A percentile compares a stretch with the other conserved stretches of the same genome.
These are phyloP conservation scores for Scaptomyza caliginosa DNA, from an alignment of 2,888 invertebrate species.

Conservation along the genomic window DNA sequence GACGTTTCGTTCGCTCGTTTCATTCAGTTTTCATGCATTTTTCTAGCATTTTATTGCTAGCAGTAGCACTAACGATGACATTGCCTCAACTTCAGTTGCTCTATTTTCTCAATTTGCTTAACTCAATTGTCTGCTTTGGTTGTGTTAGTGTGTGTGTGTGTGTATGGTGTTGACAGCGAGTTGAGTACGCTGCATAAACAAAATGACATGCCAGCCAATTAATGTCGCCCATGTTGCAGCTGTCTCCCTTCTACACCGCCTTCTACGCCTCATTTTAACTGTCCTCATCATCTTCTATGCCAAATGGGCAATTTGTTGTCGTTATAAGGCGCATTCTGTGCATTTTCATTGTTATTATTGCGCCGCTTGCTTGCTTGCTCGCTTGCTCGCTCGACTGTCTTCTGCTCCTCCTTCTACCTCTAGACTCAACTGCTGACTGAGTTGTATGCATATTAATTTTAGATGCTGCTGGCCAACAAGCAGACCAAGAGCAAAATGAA, in stretches of 20 bases:
- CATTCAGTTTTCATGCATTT: conserved; percentile 18
- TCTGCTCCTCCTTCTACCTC: conserved; percentile 6
- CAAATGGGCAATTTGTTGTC: conserved; percentile 78
- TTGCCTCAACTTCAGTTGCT: conserved; percentile 23
- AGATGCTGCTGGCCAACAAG: conserved; percentile 58
- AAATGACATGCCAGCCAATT: conserved; percentile 77
- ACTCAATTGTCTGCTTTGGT: conserved; percentile 43
- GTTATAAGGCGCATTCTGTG: conserved; percentile 75
- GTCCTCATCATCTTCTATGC: conserved; percentile 71
- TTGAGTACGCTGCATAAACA: conserved; percentile 61
- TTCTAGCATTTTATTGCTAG: conserved; percentile 31
- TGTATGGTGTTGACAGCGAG: conserved; percentile 52
- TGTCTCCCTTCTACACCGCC: neutral
- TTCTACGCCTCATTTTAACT: conserved; percentile 26
- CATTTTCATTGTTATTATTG: conserved; percentile 78
- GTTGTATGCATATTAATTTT: conserved; percentile 73
- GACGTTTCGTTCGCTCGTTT: conserved; percentile 25
- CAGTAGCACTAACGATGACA: conserved; percentile 49
- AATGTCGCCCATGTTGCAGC: conserved; percentile 67
- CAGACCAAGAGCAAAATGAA: conserved; percentile 56
- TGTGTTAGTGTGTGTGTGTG: conserved; percentile 3
- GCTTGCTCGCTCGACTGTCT: neutral
- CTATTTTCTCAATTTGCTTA: conserved; percentile 47
- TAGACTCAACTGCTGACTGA: conserved; percentile 13
- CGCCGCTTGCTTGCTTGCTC: conserved; percentile 33